phyloP scores from a whole-genome alignment of 35 echinoderm and acorn worm species.

The Apostichopus parvimensis region DNA sequence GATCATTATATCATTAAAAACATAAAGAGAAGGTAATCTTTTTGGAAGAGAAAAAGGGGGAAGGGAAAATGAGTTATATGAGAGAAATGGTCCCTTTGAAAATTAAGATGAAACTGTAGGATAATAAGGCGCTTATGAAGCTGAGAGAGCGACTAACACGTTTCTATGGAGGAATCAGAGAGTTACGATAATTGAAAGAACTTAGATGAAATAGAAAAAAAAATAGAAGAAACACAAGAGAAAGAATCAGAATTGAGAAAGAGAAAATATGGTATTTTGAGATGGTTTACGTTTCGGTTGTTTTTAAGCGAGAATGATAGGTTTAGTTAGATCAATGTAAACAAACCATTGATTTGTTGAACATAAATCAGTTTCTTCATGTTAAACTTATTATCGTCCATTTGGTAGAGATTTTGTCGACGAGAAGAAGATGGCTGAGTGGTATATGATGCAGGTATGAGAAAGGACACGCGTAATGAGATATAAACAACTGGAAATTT shows the following conservation, averaged over 20 bases:
- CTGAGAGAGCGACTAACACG: not conserved
- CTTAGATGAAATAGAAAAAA: not conserved
- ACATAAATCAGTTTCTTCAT: constrained; percentile 6
- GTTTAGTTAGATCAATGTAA: constrained; percentile 2
- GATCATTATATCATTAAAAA: constrained; percentile 22
- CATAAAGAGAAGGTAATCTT: not conserved
- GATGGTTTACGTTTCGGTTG: not conserved
- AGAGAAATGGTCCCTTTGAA: not conserved
- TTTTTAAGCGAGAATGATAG: constrained; percentile 4
- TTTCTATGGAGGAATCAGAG: not conserved
- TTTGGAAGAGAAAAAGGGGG: constrained; percentile 8
- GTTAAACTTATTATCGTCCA: not conserved
- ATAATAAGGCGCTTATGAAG: not conserved
- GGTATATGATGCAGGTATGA: too few relatives aligned
- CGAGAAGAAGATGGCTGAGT: not conserved
- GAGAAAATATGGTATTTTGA: not conserved
- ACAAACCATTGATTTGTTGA: constrained; percentile 14
- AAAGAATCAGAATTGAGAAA: not conserved
- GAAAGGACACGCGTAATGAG: too few relatives aligned
- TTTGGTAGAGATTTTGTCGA: not conserved
- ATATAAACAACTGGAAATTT: too few relatives aligned
- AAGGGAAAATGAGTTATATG: not conserved
- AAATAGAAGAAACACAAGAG: not conserved
- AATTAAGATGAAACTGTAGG: not conserved
- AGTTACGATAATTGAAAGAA: too few relatives aligned